Evolutionary conservation across 2,888 invertebrate genomes (phyloP).

Genomic region (Adineta ricciae): DNA sequence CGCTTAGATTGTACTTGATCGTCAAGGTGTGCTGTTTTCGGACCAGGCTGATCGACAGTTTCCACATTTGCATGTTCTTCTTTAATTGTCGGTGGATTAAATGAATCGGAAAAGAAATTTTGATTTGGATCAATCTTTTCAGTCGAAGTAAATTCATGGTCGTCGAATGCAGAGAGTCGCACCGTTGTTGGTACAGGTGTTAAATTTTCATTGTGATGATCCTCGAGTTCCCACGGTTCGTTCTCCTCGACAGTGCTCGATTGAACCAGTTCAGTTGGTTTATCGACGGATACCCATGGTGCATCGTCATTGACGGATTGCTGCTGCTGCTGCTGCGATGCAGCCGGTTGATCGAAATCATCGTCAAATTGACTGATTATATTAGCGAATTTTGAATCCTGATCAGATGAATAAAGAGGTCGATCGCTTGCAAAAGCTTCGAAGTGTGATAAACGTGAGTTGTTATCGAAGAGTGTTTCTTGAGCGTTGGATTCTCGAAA

Average conservation of each 20-base stretch:
- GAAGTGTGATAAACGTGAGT: not conserved
- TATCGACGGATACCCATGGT: not conserved
- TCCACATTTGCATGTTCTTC: not conserved
- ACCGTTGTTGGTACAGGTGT: not conserved
- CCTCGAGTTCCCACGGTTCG: constrained; percentile 21
- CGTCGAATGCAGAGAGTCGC: not conserved
- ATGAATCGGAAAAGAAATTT: not conserved
- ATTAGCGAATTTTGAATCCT: not conserved
- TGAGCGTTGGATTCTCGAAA: not conserved
- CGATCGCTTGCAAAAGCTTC: constrained; percentile 1
- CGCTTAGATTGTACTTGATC: not conserved
- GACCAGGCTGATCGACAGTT: not conserved
- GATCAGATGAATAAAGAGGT: not conserved
- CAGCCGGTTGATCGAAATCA: not conserved
- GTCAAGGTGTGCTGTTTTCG: not conserved
- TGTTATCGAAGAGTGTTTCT: not conserved
- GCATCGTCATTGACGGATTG: not conserved
- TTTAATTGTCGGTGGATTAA: not conserved
- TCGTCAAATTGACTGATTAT: not conserved
- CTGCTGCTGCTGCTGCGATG: not conserved
- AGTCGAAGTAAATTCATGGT: not conserved
- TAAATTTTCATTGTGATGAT: not conserved
- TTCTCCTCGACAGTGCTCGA: not conserved
- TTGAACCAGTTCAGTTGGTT: not conserved
- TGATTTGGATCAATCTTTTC: not conserved